A percentile compares a stretch with the other conserved stretches of the same genome.
phyloP scores from a whole-genome alignment of 23 tunicate species.

The Phallusia fumigata region DNA sequence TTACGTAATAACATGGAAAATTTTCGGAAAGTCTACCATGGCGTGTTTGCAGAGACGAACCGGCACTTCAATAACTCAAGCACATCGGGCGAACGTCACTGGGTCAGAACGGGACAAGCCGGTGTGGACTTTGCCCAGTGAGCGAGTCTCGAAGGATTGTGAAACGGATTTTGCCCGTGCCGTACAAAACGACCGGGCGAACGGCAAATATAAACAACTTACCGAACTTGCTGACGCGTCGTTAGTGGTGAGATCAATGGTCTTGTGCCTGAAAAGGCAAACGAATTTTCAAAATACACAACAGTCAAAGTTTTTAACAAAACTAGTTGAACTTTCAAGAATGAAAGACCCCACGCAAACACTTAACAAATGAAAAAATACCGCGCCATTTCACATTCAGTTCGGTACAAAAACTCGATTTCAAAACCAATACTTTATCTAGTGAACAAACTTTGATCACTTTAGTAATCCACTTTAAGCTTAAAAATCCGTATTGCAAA shows the following conservation, averaged over 20 bases:
- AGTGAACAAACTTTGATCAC: no score
- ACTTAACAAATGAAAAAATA: no score
- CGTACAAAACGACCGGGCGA: no score
- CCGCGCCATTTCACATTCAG: no score
- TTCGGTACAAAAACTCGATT: no score
- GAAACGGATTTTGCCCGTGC: neutral
- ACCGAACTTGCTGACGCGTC: neutral
- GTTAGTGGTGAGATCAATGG: slow-evolving; percentile 1
- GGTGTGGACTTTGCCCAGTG: slow-evolving; percentile 4
- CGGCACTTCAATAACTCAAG: neutral
- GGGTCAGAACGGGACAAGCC: neutral
- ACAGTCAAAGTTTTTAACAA: no score
- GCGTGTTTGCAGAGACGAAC: neutral
- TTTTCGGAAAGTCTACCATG: neutral
- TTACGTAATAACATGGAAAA: neutral
- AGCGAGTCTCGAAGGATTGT: neutral
- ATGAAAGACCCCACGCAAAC: no score
- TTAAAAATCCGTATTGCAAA: no score
- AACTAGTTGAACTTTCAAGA: no score
- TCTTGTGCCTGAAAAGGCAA: slow-evolving; percentile 25
- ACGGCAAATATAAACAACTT: neutral
- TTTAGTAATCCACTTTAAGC: no score
- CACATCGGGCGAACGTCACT: neutral
- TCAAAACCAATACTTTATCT: no score
- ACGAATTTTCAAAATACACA: neutral